Percentiles rank a stretch among this genome's conserved stretches.
Evolutionary conservation across 1,140 invertebrate species (phyloP).

Genomic region (Macrostomum lignano): DNA sequence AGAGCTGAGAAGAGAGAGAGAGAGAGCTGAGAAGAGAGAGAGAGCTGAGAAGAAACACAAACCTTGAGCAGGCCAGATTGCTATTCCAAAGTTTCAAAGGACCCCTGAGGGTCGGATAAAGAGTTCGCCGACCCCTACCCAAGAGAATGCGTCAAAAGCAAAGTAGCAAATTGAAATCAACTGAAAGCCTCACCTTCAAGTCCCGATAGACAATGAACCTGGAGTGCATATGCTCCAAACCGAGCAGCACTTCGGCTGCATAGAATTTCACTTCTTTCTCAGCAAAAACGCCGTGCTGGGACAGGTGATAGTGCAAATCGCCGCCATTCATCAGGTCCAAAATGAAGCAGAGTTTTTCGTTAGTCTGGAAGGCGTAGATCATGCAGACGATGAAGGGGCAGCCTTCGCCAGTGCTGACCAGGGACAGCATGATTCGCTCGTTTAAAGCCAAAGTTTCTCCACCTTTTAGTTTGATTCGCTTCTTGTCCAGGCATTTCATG

Average conservation of each 20-base stretch:
- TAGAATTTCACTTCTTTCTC: conserved; percentile 98
- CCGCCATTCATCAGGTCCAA: conserved; percentile 98
- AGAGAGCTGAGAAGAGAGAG: too few relatives aligned
- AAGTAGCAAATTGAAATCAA: too few relatives aligned
- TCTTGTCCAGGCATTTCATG: conserved; percentile 99
- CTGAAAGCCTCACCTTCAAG: conserved; percentile 43
- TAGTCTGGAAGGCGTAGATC: conserved; percentile 96
- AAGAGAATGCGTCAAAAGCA: too few relatives aligned
- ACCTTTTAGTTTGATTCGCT: conserved; percentile 98
- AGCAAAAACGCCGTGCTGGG: conserved; percentile 91
- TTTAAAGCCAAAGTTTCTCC: conserved; percentile 94
- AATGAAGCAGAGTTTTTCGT: conserved; percentile 96
- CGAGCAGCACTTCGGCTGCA: conserved; percentile 69
- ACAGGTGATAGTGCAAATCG: conserved; percentile 98
- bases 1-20: too few relatives aligned
- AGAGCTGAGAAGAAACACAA: too few relatives aligned
- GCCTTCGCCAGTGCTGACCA: conserved; percentile 91
- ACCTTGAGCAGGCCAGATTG: too few relatives aligned
- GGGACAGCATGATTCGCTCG: conserved; percentile 90
- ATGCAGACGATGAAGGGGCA: conserved; percentile 99
- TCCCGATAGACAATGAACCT: conserved; percentile 90
- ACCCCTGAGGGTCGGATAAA: too few relatives aligned
- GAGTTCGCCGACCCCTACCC: too few relatives aligned
- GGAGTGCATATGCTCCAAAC: conserved; percentile 96
- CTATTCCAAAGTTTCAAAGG: too few relatives aligned